Evolutionary conservation across 2,113 vertebrate species (phyloP), one percentile per base, ranked within the genome.

Genomic region (Mobula birostris): DNA sequence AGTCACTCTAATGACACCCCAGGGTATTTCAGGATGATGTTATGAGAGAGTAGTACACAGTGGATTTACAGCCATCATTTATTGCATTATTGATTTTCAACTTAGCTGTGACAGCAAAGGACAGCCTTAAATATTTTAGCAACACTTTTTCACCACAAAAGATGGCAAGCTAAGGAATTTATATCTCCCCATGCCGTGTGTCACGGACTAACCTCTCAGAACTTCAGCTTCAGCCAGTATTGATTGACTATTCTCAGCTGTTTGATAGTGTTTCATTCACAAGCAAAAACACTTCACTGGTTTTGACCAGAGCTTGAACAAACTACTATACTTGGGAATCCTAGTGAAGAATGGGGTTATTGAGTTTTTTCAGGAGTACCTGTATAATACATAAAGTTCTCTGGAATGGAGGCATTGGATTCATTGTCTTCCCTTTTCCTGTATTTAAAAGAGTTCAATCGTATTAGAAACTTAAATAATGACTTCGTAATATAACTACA

Each of bases 331-430:
- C 66, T 68, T 90, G 85, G 85, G 61, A 17, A 19, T n/a, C n/a
- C 27, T 29, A 90, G 63, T 66, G 15, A 29, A 19, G 63, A 66
- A 19, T 5, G 32, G 68, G 29, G 58, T 24, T 93, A 70, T 74
- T 70, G 21, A 93, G 5, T 7, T 74, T 74, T 92, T 74, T 48
- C 36, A 48, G 27, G 36, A 27, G 48, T 93, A 93, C 91, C 91
- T 93, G 91, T 24, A 74, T 93, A 74, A 74, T 93, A 93, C 32
- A 93, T 40, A 56, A 74, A 24, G 24, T 40, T 74, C 48, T 93
- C 91, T 48, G 70, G 14, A 93, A 40, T 74, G 68, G 91, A 93
- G 91, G 74, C 74, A 36, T 32, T 93, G 40, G 91, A 93, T 93
- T 72, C 70, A 48, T 21, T 93, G 68, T 93, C 91, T 93, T 93